Base-by-base conservation (phyloP, 2,113 vertebrate genomes). In the Sorex fumeus region DNA sequence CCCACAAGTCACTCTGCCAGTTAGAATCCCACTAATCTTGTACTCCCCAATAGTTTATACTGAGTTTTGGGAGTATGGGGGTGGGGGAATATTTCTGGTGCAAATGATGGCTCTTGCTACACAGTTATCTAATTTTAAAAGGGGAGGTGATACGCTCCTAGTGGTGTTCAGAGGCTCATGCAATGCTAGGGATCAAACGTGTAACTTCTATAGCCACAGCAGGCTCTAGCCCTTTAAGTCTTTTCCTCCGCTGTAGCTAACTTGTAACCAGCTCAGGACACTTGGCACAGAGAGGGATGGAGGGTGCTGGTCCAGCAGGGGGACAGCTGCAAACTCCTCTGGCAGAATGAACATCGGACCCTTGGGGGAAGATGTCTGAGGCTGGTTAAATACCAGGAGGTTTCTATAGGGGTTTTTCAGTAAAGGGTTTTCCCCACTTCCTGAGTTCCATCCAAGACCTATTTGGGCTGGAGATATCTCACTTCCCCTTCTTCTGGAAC, bases 11-110 rank as follows among this genome's bases (percentile, higher is more conserved):
- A 11, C 8, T 66, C 64, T 66, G 8, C 4, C 87, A 91, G 89
- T 95, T 92, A 91, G 79, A 96, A 57, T 79, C 89, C 85, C 94
- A 79, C 88, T 93, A 95, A 91, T 96, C 91, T 94, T 36, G 96
- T 81, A 93, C 88, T 84, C 93, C 84, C 80, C 11, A 32, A 62
- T 25, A 0, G 21, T 88, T 78, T 86, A 66, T 80, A 79, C 92
- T 95, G 91, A 94, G 94, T 77, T 71, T 71, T 6, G 0, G 77
- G 11, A 62, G 64, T 84, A 91, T 70, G 78, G 90, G 93, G 81
- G 91, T 47, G 90, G 93, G 83, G 92, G 47, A 90, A 83, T 93
- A 32, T 45, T 72, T 85, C 72, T 25, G 27, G 90, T 60, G 81
- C 83, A 45, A 93, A 84, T 93, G 71, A 30, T 84, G 69, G 84